Evolutionary conservation across 2,113 vertebrate genomes (phyloP).

Genomic region (Sminthopsis crassicaudata): DNA sequence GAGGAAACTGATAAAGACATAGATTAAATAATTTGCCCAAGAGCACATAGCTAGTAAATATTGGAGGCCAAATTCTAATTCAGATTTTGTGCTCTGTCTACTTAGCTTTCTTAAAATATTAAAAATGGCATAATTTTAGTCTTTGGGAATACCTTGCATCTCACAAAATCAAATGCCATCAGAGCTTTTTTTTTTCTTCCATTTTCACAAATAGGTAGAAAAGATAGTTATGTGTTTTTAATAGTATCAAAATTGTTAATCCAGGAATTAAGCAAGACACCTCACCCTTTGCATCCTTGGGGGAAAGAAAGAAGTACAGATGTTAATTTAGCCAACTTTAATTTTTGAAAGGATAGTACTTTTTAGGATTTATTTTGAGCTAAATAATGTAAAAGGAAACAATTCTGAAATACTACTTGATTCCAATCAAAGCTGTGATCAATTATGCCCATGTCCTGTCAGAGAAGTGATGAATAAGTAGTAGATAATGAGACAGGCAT

Average conservation of each 20-base stretch:
- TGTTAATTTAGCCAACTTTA: neutral
- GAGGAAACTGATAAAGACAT: neutral
- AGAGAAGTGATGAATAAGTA: neutral
- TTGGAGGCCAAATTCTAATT: neutral
- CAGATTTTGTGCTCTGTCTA: neutral
- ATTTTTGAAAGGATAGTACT: neutral
- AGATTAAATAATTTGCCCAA: neutral
- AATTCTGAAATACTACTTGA: neutral
- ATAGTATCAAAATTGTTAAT: neutral
- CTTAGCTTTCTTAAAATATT: neutral
- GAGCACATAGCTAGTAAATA: neutral
- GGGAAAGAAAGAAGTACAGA: neutral
- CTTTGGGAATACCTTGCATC: slow-evolving; percentile 23
- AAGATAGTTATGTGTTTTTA: neutral
- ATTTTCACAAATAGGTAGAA: slow-evolving; percentile 40
- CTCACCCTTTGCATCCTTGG: neutral
- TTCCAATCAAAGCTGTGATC: neutral
- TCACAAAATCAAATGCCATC: slow-evolving; percentile 14
- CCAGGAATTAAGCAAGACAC: neutral
- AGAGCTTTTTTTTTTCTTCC: neutral
- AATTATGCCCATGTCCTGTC: neutral
- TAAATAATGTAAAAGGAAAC: neutral
- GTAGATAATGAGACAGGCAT: neutral
- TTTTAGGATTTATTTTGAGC: neutral
- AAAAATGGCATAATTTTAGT: neutral